Base-by-base conservation (phyloP, 2,888 invertebrate genomes). In the Icerya purchasi region DNA sequence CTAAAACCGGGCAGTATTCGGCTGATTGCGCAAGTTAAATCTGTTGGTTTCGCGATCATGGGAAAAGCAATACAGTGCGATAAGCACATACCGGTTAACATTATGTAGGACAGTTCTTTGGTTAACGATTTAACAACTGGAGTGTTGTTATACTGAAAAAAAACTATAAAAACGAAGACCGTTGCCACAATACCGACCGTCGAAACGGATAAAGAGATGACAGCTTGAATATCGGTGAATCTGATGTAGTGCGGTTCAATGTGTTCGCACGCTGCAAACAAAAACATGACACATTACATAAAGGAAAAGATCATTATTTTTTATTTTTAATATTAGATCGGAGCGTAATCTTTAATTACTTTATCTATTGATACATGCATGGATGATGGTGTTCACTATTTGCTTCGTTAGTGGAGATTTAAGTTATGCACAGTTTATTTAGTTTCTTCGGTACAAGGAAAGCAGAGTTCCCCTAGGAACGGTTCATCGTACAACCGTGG, bases 51-150 rank as follows among this genome's bases (percentile, higher is more conserved):
- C 3, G 81, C 78, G 54, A 84, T 71, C 62, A 84, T 76, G 10
- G 79, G 75, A 67, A 83, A 81, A n/a, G 81, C 78, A 21, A 79
- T 75, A 14, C 71, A 72, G 68, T 79, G 77, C 23, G 78, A 76
- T 51, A 78, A 68, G 51, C 74, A 73, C 68, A 72, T 71, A 49
- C 81, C 81, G 22, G 73, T 74, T 63, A 86, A 74, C 64, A 86
- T 82, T 64, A 85, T 76, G 70, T 84, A 84, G 67, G 81, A 82
- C 53, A 80, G 72, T 68, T 80, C 80, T 60, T 78, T 73, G 3
- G 79, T 79, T 53, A 79, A 79, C 2, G 79, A 77, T 72, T 85
- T 84, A 50, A 87, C 86, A 3, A 86, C 82, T 1, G 86, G 85
- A 1, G 86, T 87, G 70, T 81, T 73, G 71, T 84, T 81, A 71